Base-by-base conservation (phyloP, 2,888 invertebrate genomes). In the Folsomia manolachei region DNA sequence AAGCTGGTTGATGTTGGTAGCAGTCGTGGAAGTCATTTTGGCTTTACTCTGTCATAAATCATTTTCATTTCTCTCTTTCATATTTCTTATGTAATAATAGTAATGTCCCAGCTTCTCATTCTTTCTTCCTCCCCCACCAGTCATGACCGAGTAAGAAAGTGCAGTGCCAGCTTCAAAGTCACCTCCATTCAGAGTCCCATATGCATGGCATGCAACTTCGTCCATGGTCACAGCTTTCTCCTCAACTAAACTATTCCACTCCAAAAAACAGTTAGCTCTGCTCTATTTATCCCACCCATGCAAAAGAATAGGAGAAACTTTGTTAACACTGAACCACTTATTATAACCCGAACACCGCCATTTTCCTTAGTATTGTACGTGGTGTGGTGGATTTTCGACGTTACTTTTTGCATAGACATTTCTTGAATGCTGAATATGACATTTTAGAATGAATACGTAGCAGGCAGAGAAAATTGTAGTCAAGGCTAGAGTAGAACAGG, bases 141-240 rank as follows among this genome's bases (percentile, higher is more conserved):
- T 4, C 39, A 9, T 14, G 7, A 9, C 39, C 4, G 39, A 39
- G 39, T 14, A 14, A 39, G 39, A 39, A 39, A 14, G 39, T 39
- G 39, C 39, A 39, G n/a, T 39, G 14, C 39, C 39, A 39, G n/a
- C n/a, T n/a, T 39, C 39, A 39, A 39, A n/a, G n/a, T n/a, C n/a
- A n/a, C n/a, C n/a, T n/a, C 39, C 14, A 39, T 39, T 39, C 39
- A 39, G 14, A 39, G 39, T 56, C n/a, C 56, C n/a, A 19, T n/a
- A 7, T n/a, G 21, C n/a, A 56, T 19, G 21, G 51, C 51, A 51
- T 51, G 18, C 9, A 11, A 56, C 21, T 7, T 4, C 7, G 56
- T 56, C 56, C 18, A 56, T n/a, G 56, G 56, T 56, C 56, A 56
- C 56, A 56, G 56, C 56, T 56, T 56, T 56, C 56, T 56, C n/a